Evolutionary conservation across 2,797 vertebrate species (phyloP).

Genomic region (Aplochiton taeniatus): DNA sequence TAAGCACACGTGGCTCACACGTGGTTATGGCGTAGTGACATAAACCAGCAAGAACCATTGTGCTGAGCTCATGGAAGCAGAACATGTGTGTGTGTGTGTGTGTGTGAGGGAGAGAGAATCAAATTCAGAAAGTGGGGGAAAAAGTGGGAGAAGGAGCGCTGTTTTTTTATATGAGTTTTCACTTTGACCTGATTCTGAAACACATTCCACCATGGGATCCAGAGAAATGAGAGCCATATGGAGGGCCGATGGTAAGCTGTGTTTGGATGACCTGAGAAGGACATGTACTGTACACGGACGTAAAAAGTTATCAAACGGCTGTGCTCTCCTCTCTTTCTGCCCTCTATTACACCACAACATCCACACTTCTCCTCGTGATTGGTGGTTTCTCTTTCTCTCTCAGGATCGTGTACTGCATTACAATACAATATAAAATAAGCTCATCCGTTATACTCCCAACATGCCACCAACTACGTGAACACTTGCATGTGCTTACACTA

Average conservation of each 20-base stretch:
- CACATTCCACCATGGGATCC: conserved; percentile 55
- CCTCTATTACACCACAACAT: not conserved
- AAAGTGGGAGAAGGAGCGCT: conserved; percentile 3
- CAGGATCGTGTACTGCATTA: no score
- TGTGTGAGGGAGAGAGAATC: not conserved
- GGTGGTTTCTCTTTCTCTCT: no score
- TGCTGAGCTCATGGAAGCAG: conserved; percentile 4
- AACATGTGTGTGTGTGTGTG: not conserved
- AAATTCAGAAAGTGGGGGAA: not conserved
- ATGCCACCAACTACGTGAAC: not conserved
- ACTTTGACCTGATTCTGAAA: conserved; percentile 66
- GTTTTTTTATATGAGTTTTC: conserved; percentile 41
- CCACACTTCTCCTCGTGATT: not conserved
- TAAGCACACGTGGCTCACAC: conserved; percentile 9
- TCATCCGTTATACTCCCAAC: not conserved
- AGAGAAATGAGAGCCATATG: conserved; percentile 69
- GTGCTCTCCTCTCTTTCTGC: conserved; percentile 1
- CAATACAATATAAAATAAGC: no score
- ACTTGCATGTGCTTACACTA: not conserved
- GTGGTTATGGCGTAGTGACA: conserved; percentile 22
- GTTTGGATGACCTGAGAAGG: conserved; percentile 36
- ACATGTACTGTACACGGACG: conserved; percentile 27
- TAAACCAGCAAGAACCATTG: conserved; percentile 16
- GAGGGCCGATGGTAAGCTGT: conserved; percentile 28
- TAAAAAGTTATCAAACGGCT: conserved; percentile 17